Base-by-base conservation (phyloP, 2,888 invertebrate species). In the Drosophila mercatorum region DNA sequence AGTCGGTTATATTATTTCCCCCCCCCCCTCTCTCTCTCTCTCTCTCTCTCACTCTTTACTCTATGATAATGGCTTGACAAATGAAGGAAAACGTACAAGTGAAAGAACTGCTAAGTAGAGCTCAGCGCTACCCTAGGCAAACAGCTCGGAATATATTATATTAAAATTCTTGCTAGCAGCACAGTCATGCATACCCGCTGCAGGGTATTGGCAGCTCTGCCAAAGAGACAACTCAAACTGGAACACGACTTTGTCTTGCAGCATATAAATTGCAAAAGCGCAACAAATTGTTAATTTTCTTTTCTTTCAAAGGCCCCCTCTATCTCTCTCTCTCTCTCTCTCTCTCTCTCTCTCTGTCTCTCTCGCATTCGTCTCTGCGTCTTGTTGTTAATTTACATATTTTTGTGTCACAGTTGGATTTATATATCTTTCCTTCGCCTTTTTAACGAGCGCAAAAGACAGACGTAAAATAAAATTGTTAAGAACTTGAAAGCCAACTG, bases 231-330 rank as follows among this genome's bases (percentile, higher is more conserved):
- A 70, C 59, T 51, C 8, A 49, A 75, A 66, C 49, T 71, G 63
- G 49, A 75, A 47, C 67, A 75, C 70, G 69, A 76, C 69, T 78
- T 59, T 47, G 72, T 68, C 74, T 72, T 49, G 68, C 34, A 59
- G 64, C 68, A 66, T 80, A 78, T 87, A 79, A 87, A 87, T 84
- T 77, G 73, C 78, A 81, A 84, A 83, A 84, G 89, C 85, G 88
- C 89, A 89, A 83, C 85, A 85, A 85, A 89, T 85, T 85, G 89
- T 81, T 89, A 89, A 85, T 84, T 85, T 88, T 89, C 81, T 74
- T 86, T 76, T 72, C 73, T 69, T 74, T 81, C 59, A 61, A 60
- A 60, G 68, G 64, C 65, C 70, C 53, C n/a, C 47, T 51, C 63
- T 43, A 56, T 57, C 57, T 40, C 22, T 14, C 14, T 28, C 11